A percentile compares a stretch with the other conserved stretches of the same genome.
Evolutionary conservation across 2,797 vertebrate genomes (phyloP).

Genomic region (Acanthornis magna): DNA sequence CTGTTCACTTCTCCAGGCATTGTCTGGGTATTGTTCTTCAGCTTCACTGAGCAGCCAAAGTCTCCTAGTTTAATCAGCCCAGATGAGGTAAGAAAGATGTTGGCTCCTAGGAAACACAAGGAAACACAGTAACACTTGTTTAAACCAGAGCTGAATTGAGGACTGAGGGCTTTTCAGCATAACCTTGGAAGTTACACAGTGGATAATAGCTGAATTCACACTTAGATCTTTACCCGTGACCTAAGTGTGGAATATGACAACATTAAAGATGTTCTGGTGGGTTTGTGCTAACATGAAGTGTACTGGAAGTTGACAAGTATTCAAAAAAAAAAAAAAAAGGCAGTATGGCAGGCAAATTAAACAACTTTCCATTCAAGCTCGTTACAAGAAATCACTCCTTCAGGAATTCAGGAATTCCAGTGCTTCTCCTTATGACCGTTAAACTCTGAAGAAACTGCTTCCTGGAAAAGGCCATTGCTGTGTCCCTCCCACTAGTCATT

Average conservation of each 20-base stretch:
- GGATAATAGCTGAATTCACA: neutral
- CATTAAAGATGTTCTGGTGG: neutral
- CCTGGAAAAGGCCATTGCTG: neutral
- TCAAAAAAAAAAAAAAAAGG: neutral
- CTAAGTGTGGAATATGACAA: neutral
- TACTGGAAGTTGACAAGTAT: neutral
- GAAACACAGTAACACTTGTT: neutral
- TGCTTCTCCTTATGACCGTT: neutral
- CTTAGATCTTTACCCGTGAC: neutral
- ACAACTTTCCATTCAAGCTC: neutral
- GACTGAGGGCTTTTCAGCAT: neutral
- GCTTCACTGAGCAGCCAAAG: constrained; percentile 97
- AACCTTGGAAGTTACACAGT: neutral
- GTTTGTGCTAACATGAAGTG: neutral
- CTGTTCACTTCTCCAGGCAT: constrained; percentile 99
- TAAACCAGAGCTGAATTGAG: neutral
- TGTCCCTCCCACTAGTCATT: neutral
- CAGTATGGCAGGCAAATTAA: neutral
- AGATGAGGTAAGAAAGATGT: constrained; percentile 97
- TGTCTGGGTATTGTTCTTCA: constrained; percentile 97
- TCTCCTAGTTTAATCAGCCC: constrained; percentile 97
- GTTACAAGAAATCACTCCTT: neutral
- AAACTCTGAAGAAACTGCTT: neutral
- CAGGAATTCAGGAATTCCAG: neutral
- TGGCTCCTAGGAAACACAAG: constrained; percentile 84